Evolutionary conservation across 2,113 vertebrate species (phyloP).

Genomic region (Laterallus jamaicensis): DNA sequence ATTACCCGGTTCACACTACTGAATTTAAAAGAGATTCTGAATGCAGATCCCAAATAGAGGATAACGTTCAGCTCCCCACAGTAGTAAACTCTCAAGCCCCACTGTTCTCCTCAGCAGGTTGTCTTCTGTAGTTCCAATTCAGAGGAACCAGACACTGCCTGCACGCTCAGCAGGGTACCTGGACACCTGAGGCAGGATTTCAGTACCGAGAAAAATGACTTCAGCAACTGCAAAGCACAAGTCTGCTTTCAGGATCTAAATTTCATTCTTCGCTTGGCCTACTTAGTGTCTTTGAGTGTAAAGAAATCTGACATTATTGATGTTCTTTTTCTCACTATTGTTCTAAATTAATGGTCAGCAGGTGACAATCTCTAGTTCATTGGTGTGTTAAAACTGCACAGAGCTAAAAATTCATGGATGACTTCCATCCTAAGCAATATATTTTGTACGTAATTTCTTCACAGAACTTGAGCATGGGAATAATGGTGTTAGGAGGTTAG

Average conservation of each 20-base stretch:
- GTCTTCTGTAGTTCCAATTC: not conserved
- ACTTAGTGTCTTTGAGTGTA: not conserved
- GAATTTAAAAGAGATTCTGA: not conserved
- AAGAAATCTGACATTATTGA: not conserved
- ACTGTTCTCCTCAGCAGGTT: not conserved
- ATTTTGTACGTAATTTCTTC: not conserved
- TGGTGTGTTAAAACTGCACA: not conserved
- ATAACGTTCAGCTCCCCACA: not conserved
- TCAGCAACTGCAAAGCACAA: not conserved
- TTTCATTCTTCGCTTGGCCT: not conserved
- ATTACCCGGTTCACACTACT: rapidly evolving
- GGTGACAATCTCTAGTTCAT: not conserved
- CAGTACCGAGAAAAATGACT: not conserved
- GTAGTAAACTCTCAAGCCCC: not conserved
- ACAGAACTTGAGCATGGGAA: not conserved
- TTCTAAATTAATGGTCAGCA: not conserved
- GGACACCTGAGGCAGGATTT: not conserved
- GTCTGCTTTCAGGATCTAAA: not conserved
- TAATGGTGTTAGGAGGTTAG: not conserved
- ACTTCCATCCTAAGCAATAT: not conserved
- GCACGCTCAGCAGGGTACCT: not conserved
- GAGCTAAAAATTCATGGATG: not conserved
- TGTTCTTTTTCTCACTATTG: not conserved
- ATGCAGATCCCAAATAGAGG: not conserved
- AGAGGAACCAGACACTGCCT: not conserved